These are phyloP conservation scores for Petromus typicus DNA, from an alignment of 2,113 vertebrate species.

Conservation along the genomic window DNA sequence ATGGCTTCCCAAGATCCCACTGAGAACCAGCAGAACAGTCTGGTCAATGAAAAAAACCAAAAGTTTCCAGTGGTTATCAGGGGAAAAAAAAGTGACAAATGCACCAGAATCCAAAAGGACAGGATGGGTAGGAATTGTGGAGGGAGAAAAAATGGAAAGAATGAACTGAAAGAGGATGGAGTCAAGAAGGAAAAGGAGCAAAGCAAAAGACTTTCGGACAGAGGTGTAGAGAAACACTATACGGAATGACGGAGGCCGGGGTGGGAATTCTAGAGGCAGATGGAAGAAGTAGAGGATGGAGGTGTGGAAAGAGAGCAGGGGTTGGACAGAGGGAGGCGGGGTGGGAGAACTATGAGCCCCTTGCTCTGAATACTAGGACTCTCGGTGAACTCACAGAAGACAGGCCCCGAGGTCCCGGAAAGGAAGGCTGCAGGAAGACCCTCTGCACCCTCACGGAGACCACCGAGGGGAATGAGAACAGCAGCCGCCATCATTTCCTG, in stretches of 20 bases:
- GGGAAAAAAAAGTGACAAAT: not conserved
- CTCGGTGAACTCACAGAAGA: not conserved
- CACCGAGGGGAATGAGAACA: not conserved
- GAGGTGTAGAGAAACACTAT: too few species aligned
- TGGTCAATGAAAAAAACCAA: not conserved
- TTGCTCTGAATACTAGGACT: not conserved
- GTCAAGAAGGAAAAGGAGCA: not conserved
- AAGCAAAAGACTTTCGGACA: not conserved
- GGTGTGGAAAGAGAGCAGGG: not conserved
- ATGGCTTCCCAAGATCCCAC: not conserved
- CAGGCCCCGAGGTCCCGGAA: not conserved
- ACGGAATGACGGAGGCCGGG: not conserved
- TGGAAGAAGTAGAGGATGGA: not conserved
- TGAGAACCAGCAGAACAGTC: not conserved
- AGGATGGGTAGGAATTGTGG: too few species aligned
- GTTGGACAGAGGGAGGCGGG: not conserved
- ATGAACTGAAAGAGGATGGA: not conserved
- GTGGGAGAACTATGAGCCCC: fast-evolving
- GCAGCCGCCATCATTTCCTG: not conserved
- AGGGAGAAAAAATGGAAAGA: not conserved
- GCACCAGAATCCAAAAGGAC: not conserved
- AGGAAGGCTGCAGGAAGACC: not conserved
- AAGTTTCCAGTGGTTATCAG: not conserved
- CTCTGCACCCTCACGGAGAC: not conserved
- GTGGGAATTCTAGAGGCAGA: not conserved